Evolutionary conservation across 2,888 invertebrate species (phyloP).

Genomic region (Apotomis turbidana): DNA sequence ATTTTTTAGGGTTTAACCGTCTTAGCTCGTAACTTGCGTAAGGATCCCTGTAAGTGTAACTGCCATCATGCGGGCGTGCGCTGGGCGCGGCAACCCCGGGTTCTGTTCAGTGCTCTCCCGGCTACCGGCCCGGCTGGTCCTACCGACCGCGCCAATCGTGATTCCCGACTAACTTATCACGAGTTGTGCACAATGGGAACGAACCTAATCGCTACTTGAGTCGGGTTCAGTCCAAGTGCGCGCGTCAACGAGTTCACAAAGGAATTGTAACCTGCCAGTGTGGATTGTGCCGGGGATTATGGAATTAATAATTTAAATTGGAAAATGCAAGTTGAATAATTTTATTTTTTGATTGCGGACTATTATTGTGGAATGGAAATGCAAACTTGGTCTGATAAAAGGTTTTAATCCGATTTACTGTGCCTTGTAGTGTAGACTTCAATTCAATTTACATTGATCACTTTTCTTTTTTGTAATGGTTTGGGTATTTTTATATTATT

Average conservation of each 20-base stretch:
- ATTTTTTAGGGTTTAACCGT: neutral
- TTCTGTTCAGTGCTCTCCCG: constrained; percentile 46
- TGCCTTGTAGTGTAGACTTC: too few relatives aligned
- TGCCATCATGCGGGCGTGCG: constrained; percentile 15
- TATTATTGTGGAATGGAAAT: neutral
- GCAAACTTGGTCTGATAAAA: neutral
- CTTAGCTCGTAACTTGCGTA: constrained; percentile 3
- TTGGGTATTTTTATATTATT: too few relatives aligned
- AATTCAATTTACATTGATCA: too few relatives aligned
- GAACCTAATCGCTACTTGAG: constrained; percentile 56
- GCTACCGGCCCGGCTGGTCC: constrained; percentile 41
- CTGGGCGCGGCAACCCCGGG: constrained; percentile 32
- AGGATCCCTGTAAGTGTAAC: neutral
- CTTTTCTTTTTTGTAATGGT: too few relatives aligned
- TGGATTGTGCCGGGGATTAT: constrained; percentile 24
- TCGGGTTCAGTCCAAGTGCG: constrained; percentile 48
- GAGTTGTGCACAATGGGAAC: constrained; percentile 58
- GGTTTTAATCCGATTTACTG: neutral
- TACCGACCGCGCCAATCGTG: constrained; percentile 25
- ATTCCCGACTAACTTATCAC: constrained; percentile 33
- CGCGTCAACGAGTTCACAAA: constrained; percentile 60
- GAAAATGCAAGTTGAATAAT: constrained; percentile 35
- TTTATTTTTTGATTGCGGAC: constrained; percentile 9
- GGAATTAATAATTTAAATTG: constrained; percentile 13
- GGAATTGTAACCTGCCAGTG: constrained; percentile 42